Base-by-base conservation (phyloP, 2,888 invertebrate genomes). In the Tortricodes alternella region DNA sequence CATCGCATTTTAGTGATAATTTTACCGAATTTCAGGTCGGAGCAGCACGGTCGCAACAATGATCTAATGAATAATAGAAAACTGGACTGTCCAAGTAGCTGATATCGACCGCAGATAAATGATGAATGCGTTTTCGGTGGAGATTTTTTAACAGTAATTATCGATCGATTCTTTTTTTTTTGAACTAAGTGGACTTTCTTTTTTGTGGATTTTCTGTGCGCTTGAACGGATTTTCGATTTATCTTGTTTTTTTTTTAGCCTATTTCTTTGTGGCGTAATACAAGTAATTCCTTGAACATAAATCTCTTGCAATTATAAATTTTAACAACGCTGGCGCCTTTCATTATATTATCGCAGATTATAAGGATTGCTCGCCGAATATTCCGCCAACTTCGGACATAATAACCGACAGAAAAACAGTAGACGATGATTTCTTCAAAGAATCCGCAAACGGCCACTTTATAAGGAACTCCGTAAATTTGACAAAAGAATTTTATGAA, bases 401-500 rank as follows among this genome's bases (percentile, higher is more conserved):
- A 87, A 88, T 88, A 88, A 87, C 80, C 63, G 69, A 55, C 67
- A 71, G 73, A 85, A 88, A 89, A 87, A 85, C 64, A 61, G 76
- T 74, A 79, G 76, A 71, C 77, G 78, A 78, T 84, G 83, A 81
- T 85, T 87, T 87, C 88, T 78, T 75, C 74, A 84, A 87, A 85
- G 88, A 88, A 89, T 87, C 72, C 78, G 57, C 62, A 62, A 61
- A 58, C 70, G 74, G 41, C 79, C 82, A 77, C 74, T 81, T 80
- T 80, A 80, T 81, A 75, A 76, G 80, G 83, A 81, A 73, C 80
- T 74, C 72, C 83, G 86, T 86, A 87, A 88, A 88, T 89, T 89
- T 88, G 88, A 89, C 88, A 89, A 86, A 88, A 83, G 88, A 79
- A 89, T 89, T 85, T 89, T 85, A 87, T 81, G 86, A 89, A 87